Evolutionary conservation across 2,113 vertebrate genomes (phyloP).

Genomic region (Willisornis vidua): DNA sequence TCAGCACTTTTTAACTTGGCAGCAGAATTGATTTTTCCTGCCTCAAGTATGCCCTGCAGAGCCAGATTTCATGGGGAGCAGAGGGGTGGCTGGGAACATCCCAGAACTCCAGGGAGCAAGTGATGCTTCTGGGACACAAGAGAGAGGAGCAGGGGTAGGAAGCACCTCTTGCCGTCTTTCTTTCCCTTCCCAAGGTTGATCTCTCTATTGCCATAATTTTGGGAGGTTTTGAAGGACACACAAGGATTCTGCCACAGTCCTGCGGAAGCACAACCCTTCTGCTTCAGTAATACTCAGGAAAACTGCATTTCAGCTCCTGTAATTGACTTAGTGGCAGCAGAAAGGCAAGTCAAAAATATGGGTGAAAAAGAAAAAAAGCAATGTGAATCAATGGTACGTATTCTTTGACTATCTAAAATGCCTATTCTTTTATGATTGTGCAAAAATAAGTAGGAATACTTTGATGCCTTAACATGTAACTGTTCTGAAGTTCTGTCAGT

Average conservation of each 20-base stretch:
- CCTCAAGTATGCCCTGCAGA: background rate
- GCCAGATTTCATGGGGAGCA: background rate
- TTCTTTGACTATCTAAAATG: background rate
- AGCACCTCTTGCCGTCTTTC: background rate
- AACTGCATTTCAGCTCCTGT: background rate
- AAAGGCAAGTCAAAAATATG: background rate
- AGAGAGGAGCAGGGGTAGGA: background rate
- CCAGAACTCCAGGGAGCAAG: background rate
- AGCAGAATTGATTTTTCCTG: background rate
- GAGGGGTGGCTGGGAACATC: background rate
- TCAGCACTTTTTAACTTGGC: background rate
- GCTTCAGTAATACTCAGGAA: background rate
- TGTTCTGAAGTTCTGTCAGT: background rate
- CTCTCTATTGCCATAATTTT: background rate
- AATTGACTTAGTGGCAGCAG: background rate
- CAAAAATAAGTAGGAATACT: background rate
- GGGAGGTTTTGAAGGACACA: background rate
- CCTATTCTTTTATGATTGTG: background rate
- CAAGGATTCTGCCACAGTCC: background rate
- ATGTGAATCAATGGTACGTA: background rate
- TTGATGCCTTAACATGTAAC: background rate
- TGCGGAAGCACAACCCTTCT: background rate
- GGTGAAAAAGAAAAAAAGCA: background rate
- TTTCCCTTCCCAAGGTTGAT: background rate
- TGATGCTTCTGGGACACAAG: background rate